Conservation (phyloP, 2,113 vertebrate species). For the Struthio camelus region DNA sequence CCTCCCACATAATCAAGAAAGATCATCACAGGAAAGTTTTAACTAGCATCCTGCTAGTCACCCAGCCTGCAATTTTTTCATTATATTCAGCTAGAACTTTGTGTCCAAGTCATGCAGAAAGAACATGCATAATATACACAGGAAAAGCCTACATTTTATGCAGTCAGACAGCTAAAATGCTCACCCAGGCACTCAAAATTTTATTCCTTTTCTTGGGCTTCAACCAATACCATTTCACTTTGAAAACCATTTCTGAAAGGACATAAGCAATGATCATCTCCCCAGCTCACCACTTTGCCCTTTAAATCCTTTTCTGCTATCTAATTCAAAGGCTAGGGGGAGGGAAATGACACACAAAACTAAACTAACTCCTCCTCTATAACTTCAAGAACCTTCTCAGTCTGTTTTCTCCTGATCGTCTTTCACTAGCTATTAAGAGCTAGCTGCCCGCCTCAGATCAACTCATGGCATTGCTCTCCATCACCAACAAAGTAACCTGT, state of each 20-base stretch:
- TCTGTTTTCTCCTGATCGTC: neutral
- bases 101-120: neutral
- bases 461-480: neutral
- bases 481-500: neutral
- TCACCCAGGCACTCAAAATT: neutral
- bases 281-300: fast-evolving
- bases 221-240: neutral
- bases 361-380: neutral
- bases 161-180: neutral
- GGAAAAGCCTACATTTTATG: too few species aligned
- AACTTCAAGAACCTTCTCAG: neutral
- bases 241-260: neutral
- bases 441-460: neutral
- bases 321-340: neutral
- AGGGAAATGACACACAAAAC: neutral
- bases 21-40: too few species aligned
- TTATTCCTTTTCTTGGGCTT: neutral
- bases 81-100: neutral
- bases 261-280: neutral
- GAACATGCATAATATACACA: neutral
- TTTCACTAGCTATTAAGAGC: neutral
- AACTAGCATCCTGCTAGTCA: neutral
- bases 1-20: too few species aligned
- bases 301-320: neutral
- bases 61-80: neutral